Conservation (phyloP, 2,888 invertebrate species). For the Cheilosia urbana region DNA sequence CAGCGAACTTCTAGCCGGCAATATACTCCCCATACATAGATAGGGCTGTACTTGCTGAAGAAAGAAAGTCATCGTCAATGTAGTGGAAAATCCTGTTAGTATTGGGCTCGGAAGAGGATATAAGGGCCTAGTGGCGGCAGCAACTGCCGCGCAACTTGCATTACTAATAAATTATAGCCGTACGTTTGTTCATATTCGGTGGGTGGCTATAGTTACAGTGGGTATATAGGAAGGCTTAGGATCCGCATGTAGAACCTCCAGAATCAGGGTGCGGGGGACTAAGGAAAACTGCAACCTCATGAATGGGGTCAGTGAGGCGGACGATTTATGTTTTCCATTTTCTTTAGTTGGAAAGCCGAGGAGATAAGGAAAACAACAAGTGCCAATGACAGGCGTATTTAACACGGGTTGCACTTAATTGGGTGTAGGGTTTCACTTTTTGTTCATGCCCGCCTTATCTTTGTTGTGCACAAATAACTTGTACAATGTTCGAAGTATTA, state of each 20-base stretch:
- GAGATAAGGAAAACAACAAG: constrained; percentile 58
- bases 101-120: constrained; percentile 17
- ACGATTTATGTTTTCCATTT: constrained; percentile 74
- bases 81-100: constrained; percentile 57
- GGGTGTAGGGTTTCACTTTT: constrained; percentile 29
- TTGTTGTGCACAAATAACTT: background rate
- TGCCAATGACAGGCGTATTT: background rate
- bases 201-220: background rate
- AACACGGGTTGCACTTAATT: constrained; percentile 46
- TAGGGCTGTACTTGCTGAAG: constrained; percentile 6
- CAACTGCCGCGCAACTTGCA: constrained; percentile 29
- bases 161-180: constrained; percentile 72
- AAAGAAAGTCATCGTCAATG: constrained; percentile 54
- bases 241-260: constrained; percentile 24
- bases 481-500: background rate
- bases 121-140: constrained; percentile 10
- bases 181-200: constrained; percentile 56
- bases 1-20: constrained; percentile 24
- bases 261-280: constrained; percentile 17
- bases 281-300: background rate
- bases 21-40: background rate
- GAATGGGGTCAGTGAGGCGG: constrained; percentile 64
- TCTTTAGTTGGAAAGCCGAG: constrained; percentile 66
- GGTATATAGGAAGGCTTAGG: constrained; percentile 14
- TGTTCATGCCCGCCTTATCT: constrained; percentile 10